phyloP scores from a whole-genome alignment of 2,113 vertebrate species.

The Okapia johnstoni region DNA sequence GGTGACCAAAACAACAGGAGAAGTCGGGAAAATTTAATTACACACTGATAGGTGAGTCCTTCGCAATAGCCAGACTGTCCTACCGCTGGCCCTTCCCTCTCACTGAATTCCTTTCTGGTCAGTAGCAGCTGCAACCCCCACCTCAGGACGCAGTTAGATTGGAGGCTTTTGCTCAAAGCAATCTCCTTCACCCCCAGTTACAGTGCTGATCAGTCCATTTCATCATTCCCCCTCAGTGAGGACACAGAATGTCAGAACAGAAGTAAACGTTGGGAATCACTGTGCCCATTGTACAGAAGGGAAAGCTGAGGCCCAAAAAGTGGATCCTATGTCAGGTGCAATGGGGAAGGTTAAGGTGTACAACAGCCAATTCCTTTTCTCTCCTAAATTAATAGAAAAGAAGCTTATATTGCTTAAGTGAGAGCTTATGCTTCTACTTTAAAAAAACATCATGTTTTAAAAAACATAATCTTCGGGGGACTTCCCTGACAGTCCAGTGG shows the following conservation, averaged over 20 bases:
- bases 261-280: rapidly evolving
- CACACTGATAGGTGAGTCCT: background rate
- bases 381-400: background rate
- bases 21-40: background rate
- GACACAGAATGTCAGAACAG: background rate
- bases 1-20: background rate
- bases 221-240: background rate
- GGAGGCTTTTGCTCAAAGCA: background rate
- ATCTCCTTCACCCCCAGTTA: background rate
- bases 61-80: background rate
- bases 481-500: background rate
- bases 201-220: rapidly evolving
- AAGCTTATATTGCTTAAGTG: background rate
- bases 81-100: background rate
- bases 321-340: rapidly evolving
- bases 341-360: rapidly evolving
- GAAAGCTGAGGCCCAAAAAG: background rate
- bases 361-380: rapidly evolving
- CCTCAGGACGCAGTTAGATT: too few species aligned
- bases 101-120: background rate
- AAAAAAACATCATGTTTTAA: background rate
- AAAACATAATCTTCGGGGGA: background rate
- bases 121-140: background rate
- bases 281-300: background rate
- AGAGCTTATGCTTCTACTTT: background rate